Conservation (phyloP, 2,888 invertebrate species). For the Calliphora vomitoria region DNA sequence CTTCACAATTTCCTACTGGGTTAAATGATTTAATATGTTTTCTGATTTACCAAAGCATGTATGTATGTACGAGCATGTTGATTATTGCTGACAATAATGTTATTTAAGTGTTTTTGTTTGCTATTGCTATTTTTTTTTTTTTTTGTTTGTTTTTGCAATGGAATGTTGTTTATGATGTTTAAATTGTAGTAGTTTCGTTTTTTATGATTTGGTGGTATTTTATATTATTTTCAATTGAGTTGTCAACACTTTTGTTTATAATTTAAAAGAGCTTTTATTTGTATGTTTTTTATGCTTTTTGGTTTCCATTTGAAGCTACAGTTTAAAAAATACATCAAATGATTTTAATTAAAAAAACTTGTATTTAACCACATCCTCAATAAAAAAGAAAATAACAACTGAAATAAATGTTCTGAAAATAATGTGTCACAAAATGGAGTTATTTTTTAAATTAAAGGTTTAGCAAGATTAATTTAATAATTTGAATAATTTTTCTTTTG, state of each 20-base stretch:
- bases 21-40: not conserved
- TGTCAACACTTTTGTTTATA: slow-evolving; percentile 57
- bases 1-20: not conserved
- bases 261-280: slow-evolving; percentile 35
- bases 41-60: not conserved
- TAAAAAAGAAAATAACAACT: too few species aligned
- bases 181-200: slow-evolving; percentile 24
- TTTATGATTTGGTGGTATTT: not conserved
- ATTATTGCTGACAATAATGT: slow-evolving; percentile 55
- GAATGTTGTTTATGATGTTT: slow-evolving; percentile 45
- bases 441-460: too few species aligned
- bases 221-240: slow-evolving; percentile 50
- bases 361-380: slow-evolving; percentile 16
- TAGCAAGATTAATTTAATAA: too few species aligned
- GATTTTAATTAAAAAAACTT: slow-evolving; percentile 47
- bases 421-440: not conserved
- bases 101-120: slow-evolving; percentile 31
- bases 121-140: too few species aligned
- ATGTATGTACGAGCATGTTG: slow-evolving; percentile 12
- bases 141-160: too few species aligned
- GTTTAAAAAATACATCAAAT: slow-evolving; percentile 28
- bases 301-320: not conserved
- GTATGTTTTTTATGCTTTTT: too few species aligned
- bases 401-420: not conserved
- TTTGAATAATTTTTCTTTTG: too few species aligned